These are phyloP conservation scores for Penaeus vannamei DNA, from an alignment of 1,140 invertebrate genomes.

Conservation along the genomic window DNA sequence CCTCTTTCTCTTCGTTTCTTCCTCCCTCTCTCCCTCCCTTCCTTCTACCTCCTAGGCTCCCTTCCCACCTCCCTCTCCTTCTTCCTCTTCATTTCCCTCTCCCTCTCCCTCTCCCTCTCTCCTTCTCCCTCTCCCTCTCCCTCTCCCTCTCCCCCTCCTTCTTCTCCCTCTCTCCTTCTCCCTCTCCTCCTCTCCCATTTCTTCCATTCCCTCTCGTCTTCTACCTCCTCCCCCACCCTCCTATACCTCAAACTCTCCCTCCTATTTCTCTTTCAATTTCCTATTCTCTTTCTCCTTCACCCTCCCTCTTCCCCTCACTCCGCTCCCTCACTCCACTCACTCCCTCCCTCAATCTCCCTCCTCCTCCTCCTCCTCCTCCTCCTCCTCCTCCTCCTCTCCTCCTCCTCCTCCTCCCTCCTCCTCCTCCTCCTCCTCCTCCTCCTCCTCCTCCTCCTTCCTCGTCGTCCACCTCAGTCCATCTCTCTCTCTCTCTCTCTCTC, in stretches of 20 bases:
- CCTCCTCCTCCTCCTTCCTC: background rate
- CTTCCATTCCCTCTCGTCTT: background rate
- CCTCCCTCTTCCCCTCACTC: background rate
- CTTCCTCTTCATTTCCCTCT: background rate
- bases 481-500: too few species aligned
- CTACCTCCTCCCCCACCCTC: background rate
- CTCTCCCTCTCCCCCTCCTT: background rate
- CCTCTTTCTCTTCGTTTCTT: too few species aligned
- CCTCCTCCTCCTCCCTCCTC: background rate
- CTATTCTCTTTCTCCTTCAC: conserved; percentile 4
- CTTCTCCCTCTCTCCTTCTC: background rate
- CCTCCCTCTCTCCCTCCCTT: too few species aligned
- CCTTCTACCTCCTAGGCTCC: too few species aligned
- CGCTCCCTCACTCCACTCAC: background rate
- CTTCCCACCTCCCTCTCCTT: too few species aligned
- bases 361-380: background rate
- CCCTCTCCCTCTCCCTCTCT: rapidly evolving
- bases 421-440: background rate
- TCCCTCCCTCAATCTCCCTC: background rate
- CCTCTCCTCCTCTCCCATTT: background rate
- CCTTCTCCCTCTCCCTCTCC: background rate
- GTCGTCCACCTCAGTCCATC: too few species aligned
- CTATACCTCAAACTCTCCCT: background rate
- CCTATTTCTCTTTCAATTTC: too few species aligned
- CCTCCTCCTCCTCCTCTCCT: background rate